Evolutionary conservation across 2,888 invertebrate species (phyloP).

Genomic region (Embidobia sp.): DNA sequence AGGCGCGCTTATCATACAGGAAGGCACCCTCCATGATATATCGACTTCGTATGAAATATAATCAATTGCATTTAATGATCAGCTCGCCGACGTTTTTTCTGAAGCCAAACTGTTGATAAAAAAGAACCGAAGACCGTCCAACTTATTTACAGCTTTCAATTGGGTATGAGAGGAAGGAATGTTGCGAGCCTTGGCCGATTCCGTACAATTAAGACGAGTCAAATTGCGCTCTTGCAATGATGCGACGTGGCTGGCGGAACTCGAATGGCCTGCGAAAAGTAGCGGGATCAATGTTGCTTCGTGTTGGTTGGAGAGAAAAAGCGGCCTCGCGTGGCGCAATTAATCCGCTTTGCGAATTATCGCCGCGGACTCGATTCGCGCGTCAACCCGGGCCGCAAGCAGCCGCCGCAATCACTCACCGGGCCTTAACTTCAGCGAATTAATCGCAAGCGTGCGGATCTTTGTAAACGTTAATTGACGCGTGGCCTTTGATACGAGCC

Average conservation of each 20-base stretch:
- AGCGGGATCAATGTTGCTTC: too few relatives aligned
- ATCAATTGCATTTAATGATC: too few relatives aligned
- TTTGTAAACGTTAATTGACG: conserved; percentile 45
- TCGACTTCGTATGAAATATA: too few relatives aligned
- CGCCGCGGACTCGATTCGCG: background rate
- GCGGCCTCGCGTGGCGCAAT: background rate
- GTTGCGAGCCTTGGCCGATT: conserved; percentile 16
- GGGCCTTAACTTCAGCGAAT: conserved; percentile 8
- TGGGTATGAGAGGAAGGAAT: conserved; percentile 43
- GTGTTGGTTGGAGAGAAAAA: too few relatives aligned
- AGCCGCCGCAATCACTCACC: background rate
- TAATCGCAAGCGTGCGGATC: conserved; percentile 2
- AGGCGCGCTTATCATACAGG: conserved; percentile 6
- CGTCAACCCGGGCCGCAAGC: too few relatives aligned
- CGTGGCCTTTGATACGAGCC: conserved; percentile 27
- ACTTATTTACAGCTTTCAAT: too few relatives aligned
- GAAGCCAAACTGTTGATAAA: too few relatives aligned
- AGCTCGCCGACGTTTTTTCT: conserved; percentile 9
- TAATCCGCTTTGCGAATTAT: conserved; percentile 1
- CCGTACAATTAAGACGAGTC: conserved; percentile 25
- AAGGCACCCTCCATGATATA: conserved; percentile 15
- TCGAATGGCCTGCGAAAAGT: conserved; percentile 5
- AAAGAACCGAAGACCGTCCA: too few relatives aligned
- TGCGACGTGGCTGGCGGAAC: conserved; percentile 8
- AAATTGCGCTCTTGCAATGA: conserved; percentile 32